A percentile compares a stretch with the other conserved stretches of the same genome.
These are phyloP conservation scores for Danio aesculapii DNA, from an alignment of 2,797 vertebrate species.

Conservation along the genomic window DNA sequence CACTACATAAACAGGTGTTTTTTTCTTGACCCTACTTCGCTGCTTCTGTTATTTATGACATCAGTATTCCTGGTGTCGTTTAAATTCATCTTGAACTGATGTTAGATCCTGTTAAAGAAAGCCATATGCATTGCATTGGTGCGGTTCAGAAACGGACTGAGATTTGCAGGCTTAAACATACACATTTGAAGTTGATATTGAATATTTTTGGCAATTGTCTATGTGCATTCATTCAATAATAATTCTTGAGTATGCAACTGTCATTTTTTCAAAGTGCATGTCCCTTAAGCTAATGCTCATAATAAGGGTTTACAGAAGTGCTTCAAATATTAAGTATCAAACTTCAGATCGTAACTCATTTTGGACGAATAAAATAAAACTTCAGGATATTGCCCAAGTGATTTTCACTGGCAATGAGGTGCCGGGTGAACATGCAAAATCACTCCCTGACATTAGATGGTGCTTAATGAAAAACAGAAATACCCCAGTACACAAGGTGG, in stretches of 20 bases:
- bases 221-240: not conserved
- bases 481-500: no score
- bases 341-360: not conserved
- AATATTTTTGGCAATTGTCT: not conserved
- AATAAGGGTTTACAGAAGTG: not conserved
- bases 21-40: no score
- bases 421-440: no score
- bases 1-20: not conserved
- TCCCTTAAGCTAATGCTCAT: not conserved
- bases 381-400: no score
- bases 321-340: not conserved
- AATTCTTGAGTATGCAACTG: not conserved
- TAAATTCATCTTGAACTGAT: constrained; percentile 12
- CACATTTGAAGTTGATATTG: not conserved
- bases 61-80: constrained; percentile 35
- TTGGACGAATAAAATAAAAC: not conserved
- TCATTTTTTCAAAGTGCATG: not conserved
- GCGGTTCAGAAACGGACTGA: constrained; percentile 31
- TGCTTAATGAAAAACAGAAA: no score
- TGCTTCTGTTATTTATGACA: constrained; percentile 28
- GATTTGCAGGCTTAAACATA: not conserved
- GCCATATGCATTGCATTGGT: constrained; percentile 66
- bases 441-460: no score
- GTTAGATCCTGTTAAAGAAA: constrained; percentile 25
- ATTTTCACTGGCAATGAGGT: no score